phyloP scores from a whole-genome alignment of 2,888 invertebrate genomes.

The Cephus spinipes region DNA sequence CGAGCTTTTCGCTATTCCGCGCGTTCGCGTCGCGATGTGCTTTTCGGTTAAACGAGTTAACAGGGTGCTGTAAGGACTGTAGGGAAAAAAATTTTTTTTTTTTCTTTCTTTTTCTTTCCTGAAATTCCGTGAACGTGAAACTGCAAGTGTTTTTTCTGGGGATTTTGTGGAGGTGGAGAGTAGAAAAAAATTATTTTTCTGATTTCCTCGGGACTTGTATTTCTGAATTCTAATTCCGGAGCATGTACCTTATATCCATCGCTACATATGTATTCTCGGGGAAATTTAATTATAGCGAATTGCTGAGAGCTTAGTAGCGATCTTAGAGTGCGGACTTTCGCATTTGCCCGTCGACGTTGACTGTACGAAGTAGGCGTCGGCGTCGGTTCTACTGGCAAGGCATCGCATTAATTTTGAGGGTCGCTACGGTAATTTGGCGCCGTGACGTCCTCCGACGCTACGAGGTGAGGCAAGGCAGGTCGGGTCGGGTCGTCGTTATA shows the following conservation, averaged over 20 bases:
- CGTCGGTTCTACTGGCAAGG: slow-evolving; percentile 13
- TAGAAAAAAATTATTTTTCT: background rate
- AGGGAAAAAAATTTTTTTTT: background rate
- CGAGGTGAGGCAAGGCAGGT: background rate
- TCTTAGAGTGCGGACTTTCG: slow-evolving; percentile 2
- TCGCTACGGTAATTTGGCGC: slow-evolving; percentile 22
- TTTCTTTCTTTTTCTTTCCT: background rate
- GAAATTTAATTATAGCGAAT: slow-evolving; percentile 39
- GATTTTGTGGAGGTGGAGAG: background rate
- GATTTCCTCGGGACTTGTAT: background rate
- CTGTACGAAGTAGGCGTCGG: slow-evolving; percentile 28
- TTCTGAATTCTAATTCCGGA: background rate
- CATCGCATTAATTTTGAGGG: slow-evolving; percentile 21
- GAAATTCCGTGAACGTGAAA: background rate
- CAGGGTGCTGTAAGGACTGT: background rate
- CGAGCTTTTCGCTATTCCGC: background rate
- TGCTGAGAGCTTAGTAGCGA: background rate
- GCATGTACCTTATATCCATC: background rate
- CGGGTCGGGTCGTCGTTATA: slow-evolving; percentile 7
- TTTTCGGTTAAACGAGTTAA: background rate
- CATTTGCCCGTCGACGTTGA: slow-evolving; percentile 18
- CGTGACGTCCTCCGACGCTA: slow-evolving; percentile 5
- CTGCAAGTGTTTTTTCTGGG: background rate
- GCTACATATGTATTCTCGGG: slow-evolving; percentile 1
- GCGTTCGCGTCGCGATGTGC: background rate